Conservation (phyloP, 1,140 invertebrate genomes). For the Anthonomus grandis region DNA sequence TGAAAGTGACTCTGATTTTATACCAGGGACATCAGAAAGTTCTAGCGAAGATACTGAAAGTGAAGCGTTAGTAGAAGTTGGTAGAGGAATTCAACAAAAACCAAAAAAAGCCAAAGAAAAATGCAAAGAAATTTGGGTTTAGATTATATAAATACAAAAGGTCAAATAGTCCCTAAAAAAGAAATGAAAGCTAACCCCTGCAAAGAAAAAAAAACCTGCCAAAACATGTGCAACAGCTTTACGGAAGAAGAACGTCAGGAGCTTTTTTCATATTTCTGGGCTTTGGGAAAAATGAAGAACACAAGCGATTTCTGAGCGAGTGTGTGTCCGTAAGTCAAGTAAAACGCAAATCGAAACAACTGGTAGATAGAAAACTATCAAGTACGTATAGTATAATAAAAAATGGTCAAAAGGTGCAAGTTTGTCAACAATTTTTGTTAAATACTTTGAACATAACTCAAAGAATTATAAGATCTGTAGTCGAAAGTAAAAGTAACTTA, state of each 20-base stretch:
- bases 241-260: not conserved
- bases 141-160: not conserved
- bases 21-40: too few species aligned
- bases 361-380: not conserved
- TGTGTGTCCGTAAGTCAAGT: not conserved
- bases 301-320: not conserved
- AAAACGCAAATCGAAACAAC: not conserved
- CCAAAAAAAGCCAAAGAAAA: too few species aligned
- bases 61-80: too few species aligned
- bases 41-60: too few species aligned
- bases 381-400: not conserved
- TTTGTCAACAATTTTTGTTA: slow-evolving; percentile 1
- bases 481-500: not conserved
- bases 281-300: not conserved
- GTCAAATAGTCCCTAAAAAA: not conserved
- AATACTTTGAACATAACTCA: slow-evolving; percentile 1
- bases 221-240: not conserved
- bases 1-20: too few species aligned
- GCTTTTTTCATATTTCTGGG: not conserved
- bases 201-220: not conserved
- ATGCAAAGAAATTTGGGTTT: not conserved
- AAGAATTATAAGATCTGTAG: not conserved
- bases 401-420: not conserved
- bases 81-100: too few species aligned
- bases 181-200: not conserved